Conservation (phyloP, 2,797 vertebrate species). For the Amblyraja radiata region DNA sequence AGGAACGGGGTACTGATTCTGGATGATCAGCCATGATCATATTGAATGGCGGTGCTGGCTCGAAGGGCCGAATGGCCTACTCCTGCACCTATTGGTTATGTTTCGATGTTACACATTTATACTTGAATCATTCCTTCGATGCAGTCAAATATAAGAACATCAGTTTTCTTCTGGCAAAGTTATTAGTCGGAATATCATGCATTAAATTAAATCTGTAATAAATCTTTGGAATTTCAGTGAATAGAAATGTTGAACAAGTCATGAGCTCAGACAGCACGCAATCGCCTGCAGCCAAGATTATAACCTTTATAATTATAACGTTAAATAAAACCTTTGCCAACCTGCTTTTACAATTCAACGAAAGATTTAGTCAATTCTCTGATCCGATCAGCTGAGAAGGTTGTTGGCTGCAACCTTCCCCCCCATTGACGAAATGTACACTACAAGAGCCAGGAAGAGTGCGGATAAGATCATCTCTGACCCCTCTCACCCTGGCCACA, state of each 20-base stretch:
- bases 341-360: background rate
- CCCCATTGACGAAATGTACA: no score
- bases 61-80: no score
- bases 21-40: no score
- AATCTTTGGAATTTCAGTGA: conserved; percentile 25
- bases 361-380: no score
- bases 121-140: conserved; percentile 22
- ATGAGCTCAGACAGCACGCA: background rate
- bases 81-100: no score
- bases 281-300: background rate
- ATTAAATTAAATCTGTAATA: conserved; percentile 32
- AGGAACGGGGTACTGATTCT: no score
- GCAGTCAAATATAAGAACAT: background rate
- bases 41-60: no score
- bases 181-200: background rate
- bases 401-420: no score
- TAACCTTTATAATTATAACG: background rate
- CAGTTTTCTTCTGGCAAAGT: background rate
- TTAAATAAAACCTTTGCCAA: background rate
- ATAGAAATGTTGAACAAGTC: background rate
- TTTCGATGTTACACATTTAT: background rate
- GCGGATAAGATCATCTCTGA: no score
- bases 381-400: background rate
- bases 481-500: no score
- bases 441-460: no score